Conservation (phyloP, 1,140 invertebrate genomes). For the Limonius californicus region DNA sequence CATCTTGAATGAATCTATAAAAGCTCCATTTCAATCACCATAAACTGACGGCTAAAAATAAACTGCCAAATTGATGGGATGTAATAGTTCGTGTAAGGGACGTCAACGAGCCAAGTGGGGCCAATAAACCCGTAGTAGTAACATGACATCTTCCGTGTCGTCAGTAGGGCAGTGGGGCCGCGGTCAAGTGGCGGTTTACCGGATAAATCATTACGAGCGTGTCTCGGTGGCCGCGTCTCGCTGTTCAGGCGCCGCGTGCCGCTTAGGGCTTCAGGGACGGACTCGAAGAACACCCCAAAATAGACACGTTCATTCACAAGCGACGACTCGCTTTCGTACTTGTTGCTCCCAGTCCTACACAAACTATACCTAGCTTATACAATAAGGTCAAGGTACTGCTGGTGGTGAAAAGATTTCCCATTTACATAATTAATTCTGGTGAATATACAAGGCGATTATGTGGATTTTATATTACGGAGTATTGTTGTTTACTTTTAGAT, state of each 20-base stretch:
- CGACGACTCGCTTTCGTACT: not conserved
- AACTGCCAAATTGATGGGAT: slow-evolving; percentile 8
- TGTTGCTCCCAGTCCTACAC: not conserved
- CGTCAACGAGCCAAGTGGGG: slow-evolving; percentile 14
- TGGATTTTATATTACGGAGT: no score
- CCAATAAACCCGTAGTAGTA: slow-evolving; percentile 14
- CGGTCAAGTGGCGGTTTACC: slow-evolving; percentile 18
- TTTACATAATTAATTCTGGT: no score
- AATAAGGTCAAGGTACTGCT: no score
- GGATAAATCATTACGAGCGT: slow-evolving; percentile 17
- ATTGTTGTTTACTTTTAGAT: no score
- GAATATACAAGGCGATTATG: no score
- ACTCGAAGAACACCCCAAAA: not conserved
- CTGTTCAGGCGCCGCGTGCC: slow-evolving; percentile 4
- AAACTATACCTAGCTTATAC: no score
- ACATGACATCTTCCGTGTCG: not conserved
- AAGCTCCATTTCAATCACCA: no score
- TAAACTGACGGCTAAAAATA: not conserved
- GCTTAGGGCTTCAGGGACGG: not conserved
- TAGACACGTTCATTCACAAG: slow-evolving; percentile 5
- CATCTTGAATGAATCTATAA: no score
- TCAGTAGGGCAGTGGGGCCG: slow-evolving; percentile 7
- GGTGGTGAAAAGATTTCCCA: no score
- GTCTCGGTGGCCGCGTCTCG: slow-evolving; percentile 9
- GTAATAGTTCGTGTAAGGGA: slow-evolving; percentile 9